Evolutionary conservation across 1,140 invertebrate genomes (phyloP).

Genomic region (Anoplolepis gracilipes): DNA sequence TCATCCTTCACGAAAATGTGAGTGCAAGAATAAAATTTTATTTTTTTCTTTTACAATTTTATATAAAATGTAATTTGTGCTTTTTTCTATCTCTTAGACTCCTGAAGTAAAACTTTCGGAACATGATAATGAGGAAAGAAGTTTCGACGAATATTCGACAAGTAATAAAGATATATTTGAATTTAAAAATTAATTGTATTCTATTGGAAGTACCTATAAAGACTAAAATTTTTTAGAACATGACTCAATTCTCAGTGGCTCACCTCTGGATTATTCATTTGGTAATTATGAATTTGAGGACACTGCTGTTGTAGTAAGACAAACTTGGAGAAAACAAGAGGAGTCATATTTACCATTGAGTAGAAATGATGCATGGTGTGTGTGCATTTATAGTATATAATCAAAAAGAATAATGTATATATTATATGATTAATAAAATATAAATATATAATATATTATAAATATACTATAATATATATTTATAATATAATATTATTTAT

Average conservation of each 20-base stretch:
- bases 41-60: not conserved
- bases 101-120: not conserved
- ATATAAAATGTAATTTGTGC: not conserved
- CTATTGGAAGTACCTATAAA: not conserved
- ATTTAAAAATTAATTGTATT: not conserved
- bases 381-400: not conserved
- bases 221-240: conserved; percentile 50
- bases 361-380: conserved; percentile 72
- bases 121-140: not conserved
- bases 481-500: no score
- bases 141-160: not conserved
- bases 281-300: conserved; percentile 70
- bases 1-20: conserved; percentile 55
- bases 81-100: conserved; percentile 3
- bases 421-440: no score
- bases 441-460: no score
- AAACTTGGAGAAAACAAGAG: conserved; percentile 75
- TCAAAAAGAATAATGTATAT: not conserved
- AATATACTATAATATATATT: no score
- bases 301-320: conserved; percentile 60
- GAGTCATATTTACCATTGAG: conserved; percentile 72
- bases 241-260: conserved; percentile 72
- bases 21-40: not conserved
- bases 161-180: not conserved
- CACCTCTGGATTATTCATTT: conserved; percentile 77